A percentile compares a stretch with the other conserved stretches of the same genome.
Conservation (phyloP, 2,888 invertebrate species). For the Mythimna ferrago region DNA sequence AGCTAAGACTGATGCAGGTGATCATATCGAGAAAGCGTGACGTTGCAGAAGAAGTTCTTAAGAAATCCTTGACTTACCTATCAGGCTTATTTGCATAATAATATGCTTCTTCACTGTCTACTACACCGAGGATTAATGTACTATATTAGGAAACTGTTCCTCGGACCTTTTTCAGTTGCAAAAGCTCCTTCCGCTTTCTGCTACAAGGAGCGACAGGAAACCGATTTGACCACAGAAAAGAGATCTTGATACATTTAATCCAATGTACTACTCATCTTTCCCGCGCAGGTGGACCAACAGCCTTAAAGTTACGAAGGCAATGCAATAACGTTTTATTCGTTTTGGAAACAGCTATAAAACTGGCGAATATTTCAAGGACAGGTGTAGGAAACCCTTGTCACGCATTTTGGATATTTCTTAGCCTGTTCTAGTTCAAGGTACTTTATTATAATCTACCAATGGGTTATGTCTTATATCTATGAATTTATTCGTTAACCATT, state of each 20-base stretch:
- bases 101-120: not conserved
- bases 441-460: not conserved
- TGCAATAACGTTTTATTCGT: constrained; percentile 49
- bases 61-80: not conserved
- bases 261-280: not conserved
- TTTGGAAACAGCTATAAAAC: constrained; percentile 51
- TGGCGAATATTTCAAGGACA: constrained; percentile 56
- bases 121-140: not conserved
- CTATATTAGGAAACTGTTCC: not conserved
- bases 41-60: not conserved
- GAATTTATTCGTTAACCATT: not conserved
- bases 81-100: not conserved
- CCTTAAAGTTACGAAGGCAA: constrained; percentile 26
- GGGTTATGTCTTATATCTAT: not conserved
- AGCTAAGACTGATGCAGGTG: not conserved
- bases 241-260: not conserved
- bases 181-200: not conserved
- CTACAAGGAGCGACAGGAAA: not conserved
- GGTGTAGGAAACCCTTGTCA: constrained; percentile 53
- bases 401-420: constrained; percentile 49
- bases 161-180: not conserved
- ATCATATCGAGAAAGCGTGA: no score
- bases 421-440: constrained; percentile 16
- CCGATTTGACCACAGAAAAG: not conserved
- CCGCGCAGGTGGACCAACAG: constrained; percentile 10